Percentiles rank a stretch among this genome's conserved stretches.
These are phyloP conservation scores for Gymnosoma rotundatum DNA, from an alignment of 2,888 invertebrate genomes.

Conservation along the genomic window DNA sequence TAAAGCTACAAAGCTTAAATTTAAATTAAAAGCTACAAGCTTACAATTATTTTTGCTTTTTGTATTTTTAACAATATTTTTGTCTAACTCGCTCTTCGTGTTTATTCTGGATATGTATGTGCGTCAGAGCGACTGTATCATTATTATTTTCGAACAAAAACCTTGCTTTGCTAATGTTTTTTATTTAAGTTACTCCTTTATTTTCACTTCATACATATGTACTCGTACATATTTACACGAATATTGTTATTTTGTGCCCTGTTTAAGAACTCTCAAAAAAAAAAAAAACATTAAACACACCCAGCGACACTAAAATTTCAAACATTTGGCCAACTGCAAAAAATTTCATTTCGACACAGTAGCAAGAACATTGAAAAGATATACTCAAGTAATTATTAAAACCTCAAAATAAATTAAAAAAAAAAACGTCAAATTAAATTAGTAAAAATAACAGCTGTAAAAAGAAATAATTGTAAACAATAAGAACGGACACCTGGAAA, in stretches of 20 bases:
- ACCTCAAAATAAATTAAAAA: no score
- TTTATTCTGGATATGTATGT: constrained; percentile 3
- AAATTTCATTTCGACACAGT: constrained; percentile 6
- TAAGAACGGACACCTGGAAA: no score
- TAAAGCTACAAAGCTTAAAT: constrained; percentile 44
- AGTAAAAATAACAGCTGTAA: no score
- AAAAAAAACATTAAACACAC: constrained; percentile 36
- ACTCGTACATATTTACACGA: neutral
- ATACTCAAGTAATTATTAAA: no score
- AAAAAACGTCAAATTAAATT: no score
- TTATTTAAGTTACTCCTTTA: constrained; percentile 24
- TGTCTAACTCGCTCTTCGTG: constrained; percentile 41
- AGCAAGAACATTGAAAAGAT: neutral
- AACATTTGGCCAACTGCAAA: constrained; percentile 5
- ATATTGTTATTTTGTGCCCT: constrained; percentile 28
- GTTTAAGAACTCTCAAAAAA: constrained; percentile 48
- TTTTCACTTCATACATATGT: neutral
- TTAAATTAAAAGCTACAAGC: constrained; percentile 47
- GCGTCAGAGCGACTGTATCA: constrained; percentile 11
- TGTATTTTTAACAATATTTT: neutral
- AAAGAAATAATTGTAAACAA: no score
- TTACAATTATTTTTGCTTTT: constrained; percentile 18
- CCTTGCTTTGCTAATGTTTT: constrained; percentile 44
- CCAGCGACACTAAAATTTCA: neutral
- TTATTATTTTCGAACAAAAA: constrained; percentile 15